These are phyloP conservation scores for Caenorhabditis japonica DNA, from an alignment of 2,888 invertebrate species.

Conservation along the genomic window DNA sequence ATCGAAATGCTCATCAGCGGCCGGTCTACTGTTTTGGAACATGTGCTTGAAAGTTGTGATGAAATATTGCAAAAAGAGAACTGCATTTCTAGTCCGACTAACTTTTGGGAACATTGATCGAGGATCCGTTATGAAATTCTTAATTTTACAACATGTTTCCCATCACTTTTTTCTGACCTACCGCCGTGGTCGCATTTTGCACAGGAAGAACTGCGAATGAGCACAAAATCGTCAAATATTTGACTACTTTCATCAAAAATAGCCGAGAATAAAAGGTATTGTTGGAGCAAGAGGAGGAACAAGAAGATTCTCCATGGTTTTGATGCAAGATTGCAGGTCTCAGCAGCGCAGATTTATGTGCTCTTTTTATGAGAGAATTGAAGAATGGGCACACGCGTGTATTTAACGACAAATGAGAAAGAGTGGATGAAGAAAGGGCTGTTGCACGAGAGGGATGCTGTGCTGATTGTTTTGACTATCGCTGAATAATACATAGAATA, in stretches of 20 bases:
- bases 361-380: background rate
- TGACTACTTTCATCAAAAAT: conserved; percentile 3
- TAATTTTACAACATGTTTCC: background rate
- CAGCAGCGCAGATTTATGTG: background rate
- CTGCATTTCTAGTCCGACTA: conserved; percentile 10
- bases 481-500: too few relatives aligned
- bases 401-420: background rate
- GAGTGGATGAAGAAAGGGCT: background rate
- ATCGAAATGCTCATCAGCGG: conserved; percentile 17
- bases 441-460: background rate
- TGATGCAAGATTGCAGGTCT: conserved; percentile 3
- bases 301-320: background rate
- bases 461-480: too few relatives aligned
- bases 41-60: conserved; percentile 25
- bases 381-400: background rate
- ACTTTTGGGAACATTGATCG: conserved; percentile 27
- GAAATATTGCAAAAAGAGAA: conserved; percentile 17
- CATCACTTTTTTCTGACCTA: background rate
- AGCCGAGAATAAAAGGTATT: background rate
- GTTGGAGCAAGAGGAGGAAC: background rate
- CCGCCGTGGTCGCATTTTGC: conserved; percentile 5
- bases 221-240: background rate
- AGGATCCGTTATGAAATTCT: conserved; percentile 26
- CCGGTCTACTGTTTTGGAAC: conserved; percentile 9
- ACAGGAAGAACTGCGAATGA: background rate